Evolutionary conservation across 2,113 vertebrate genomes (phyloP).

Genomic region (Notothenia coriiceps): DNA sequence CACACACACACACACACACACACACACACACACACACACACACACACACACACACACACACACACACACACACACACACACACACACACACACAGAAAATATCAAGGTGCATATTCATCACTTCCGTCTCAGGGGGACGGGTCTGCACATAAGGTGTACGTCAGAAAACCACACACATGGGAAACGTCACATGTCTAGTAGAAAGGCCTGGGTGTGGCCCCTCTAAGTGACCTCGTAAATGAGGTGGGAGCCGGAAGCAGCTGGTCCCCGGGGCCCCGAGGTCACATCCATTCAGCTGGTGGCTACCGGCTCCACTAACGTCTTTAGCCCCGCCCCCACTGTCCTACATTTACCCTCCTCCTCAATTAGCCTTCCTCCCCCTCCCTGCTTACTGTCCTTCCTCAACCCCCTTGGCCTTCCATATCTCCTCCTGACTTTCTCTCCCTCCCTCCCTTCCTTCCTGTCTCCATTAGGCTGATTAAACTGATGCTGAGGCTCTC

Average conservation of each 20-base stretch:
- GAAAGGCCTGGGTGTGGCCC: slow-evolving; percentile 39
- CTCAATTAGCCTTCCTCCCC: slow-evolving; percentile 52
- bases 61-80: background rate
- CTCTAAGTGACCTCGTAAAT: slow-evolving; percentile 66
- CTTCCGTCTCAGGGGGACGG: background rate
- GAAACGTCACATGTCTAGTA: slow-evolving; percentile 26
- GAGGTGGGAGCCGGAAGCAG: slow-evolving; percentile 48
- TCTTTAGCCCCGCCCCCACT: slow-evolving; percentile 10
- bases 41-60: too few relatives aligned
- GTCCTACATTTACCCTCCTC: slow-evolving; percentile 62
- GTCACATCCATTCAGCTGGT: slow-evolving; percentile 70
- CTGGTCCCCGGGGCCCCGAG: slow-evolving; percentile 51
- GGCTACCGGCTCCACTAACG: slow-evolving; percentile 37
- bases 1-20: background rate
- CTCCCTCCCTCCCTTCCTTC: slow-evolving; percentile 24
- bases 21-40: too few relatives aligned
- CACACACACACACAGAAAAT: background rate
- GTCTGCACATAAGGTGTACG: slow-evolving; percentile 9
- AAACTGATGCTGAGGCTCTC: slow-evolving; percentile 45
- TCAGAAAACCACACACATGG: slow-evolving; percentile 14
- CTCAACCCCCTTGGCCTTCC: slow-evolving; percentile 5
- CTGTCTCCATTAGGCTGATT: slow-evolving; percentile 78
- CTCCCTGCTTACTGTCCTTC: slow-evolving; percentile 10
- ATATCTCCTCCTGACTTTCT: slow-evolving; percentile 28
- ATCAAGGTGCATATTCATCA: slow-evolving; percentile 39